These are phyloP conservation scores for Platanista minor DNA, from an alignment of 2,113 vertebrate species.

Conservation along the genomic window DNA sequence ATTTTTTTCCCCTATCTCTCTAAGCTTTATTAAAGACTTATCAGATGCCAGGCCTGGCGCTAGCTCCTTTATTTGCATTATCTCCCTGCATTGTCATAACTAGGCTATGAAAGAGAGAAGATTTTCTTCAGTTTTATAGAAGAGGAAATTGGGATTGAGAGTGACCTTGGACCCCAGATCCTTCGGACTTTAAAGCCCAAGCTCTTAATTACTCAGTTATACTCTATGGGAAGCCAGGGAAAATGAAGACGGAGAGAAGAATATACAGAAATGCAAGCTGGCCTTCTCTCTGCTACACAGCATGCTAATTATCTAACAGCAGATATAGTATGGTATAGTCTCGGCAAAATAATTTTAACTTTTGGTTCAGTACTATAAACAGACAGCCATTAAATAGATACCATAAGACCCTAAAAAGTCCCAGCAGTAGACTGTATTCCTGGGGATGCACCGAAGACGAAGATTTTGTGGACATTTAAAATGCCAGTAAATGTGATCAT, in stretches of 20 bases:
- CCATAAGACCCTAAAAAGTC: background rate
- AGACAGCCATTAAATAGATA: background rate
- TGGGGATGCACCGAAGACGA: background rate
- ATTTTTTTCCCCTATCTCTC: background rate
- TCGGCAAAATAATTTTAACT: background rate
- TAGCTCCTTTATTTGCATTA: background rate
- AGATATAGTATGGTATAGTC: background rate
- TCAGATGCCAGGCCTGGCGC: background rate
- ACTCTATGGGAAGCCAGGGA: background rate
- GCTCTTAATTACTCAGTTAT: background rate
- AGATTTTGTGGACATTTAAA: background rate
- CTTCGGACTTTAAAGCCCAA: background rate
- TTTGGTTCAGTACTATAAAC: background rate
- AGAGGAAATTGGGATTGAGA: background rate
- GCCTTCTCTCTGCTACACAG: background rate
- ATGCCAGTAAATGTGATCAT: background rate
- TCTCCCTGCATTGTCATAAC: background rate
- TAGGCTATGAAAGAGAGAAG: background rate
- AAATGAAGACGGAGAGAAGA: background rate
- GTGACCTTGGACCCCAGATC: background rate
- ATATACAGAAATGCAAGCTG: background rate
- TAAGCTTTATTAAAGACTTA: background rate
- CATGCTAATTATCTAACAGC: constrained; percentile 3
- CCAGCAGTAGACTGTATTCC: background rate
- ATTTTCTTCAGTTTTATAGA: background rate